Evolutionary conservation across 2,888 invertebrate genomes (phyloP), one percentile per base, ranked within the genome.

Genomic region (Lasioglossum figueresi): DNA sequence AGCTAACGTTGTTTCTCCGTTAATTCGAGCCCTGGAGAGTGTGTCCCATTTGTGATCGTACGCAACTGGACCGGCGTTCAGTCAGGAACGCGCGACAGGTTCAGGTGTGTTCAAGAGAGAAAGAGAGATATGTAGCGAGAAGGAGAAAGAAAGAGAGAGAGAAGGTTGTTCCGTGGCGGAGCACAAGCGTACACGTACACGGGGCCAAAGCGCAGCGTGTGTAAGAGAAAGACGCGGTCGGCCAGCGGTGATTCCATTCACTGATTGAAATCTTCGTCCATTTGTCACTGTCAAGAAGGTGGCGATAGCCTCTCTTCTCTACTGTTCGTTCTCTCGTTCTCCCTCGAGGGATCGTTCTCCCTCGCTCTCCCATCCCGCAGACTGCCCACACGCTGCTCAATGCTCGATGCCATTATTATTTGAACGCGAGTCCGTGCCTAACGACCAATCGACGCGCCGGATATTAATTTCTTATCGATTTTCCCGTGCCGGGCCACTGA

Each of bases 241-340:
- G 93, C 92, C 95, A 95, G 95, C 95, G 95, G 96, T 96, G 95
- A 95, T 96, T 95, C 95, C 96, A 96, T 96, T 96, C 96, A 96
- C 95, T 95, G 97, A 97, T 97, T 96, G 96, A 96, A 96, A 97
- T 97, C 97, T 97, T 95, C 95, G 95, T 95, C 97, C 97, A 97
- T 97, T 97, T 97, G 97, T 97, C 97, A 97, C 96, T 97, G 97
- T 97, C 97, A 96, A 92, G 93, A 91, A 95, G 95, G 95, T 95
- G 95, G 95, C 94, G 94, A 95, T 94, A 94, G 94, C 92, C 93
- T 93, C 92, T 92, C 92, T 91, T 92, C 88, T 88, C 87, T 76
- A 79, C 81, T 85, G 83, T 87, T 88, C 87, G 80, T 76, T 81
- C 87, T 85, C 84, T 37, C 68, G 4, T 23, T 37, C 37, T 76